A percentile compares a stretch with the other conserved stretches of the same genome.
These are phyloP conservation scores for Phylloscopus trochilus DNA, from an alignment of 2,113 vertebrate species.

Conservation along the genomic window DNA sequence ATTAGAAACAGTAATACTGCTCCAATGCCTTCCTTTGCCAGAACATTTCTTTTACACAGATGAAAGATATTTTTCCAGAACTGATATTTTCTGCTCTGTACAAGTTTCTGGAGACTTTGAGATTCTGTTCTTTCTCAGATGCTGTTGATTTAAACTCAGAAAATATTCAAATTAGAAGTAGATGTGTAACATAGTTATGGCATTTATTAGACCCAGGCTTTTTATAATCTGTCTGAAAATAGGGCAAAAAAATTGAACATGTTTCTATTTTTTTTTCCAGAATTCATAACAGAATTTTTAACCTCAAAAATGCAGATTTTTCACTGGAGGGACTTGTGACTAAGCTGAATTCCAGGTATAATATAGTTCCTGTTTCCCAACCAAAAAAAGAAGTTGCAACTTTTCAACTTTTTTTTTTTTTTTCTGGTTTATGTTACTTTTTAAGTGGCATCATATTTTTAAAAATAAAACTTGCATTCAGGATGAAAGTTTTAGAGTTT, in stretches of 20 bases:
- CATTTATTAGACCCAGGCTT: background rate
- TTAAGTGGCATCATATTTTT: accelerated
- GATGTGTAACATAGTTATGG: background rate
- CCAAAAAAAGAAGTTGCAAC: background rate
- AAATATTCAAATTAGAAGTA: background rate
- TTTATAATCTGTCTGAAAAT: background rate
- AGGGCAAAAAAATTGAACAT: accelerated
- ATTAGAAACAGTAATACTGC: background rate
- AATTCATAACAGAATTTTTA: background rate
- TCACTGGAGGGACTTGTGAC: background rate
- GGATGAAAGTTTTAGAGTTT: background rate
- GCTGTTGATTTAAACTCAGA: background rate
- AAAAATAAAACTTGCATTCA: background rate
- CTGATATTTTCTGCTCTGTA: background rate
- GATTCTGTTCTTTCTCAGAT: background rate
- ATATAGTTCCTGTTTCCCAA: background rate
- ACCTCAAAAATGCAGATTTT: background rate
- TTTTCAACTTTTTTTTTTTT: background rate
- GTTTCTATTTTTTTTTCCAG: background rate
- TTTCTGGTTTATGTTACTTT: background rate
- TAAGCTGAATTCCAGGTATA: background rate
- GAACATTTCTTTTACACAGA: background rate
- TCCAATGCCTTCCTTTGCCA: background rate
- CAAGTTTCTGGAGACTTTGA: background rate
- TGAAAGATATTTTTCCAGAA: background rate